A percentile compares a stretch with the other conserved stretches of the same genome.
Evolutionary conservation across 2,888 invertebrate species (phyloP).

Genomic region (Folsomia candida): DNA sequence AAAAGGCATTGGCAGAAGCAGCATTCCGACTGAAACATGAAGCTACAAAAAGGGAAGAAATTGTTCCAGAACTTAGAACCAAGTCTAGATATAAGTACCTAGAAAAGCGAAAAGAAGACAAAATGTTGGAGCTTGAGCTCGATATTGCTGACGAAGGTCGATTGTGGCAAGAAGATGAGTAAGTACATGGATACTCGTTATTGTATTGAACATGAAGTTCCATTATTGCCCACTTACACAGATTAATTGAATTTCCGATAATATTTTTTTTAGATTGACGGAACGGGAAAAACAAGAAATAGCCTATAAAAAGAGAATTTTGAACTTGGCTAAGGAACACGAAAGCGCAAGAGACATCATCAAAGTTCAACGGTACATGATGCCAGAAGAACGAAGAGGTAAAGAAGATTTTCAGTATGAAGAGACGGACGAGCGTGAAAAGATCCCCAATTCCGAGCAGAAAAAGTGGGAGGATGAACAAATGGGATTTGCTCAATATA

Average conservation of each 20-base stretch:
- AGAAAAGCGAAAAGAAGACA: constrained; percentile 93
- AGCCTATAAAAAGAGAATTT: constrained; percentile 83
- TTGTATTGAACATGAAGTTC: no score
- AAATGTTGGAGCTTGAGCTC: constrained; percentile 89
- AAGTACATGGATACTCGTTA: constrained; percentile 55
- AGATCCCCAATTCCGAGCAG: constrained; percentile 60
- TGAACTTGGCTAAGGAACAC: constrained; percentile 91
- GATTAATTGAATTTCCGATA: constrained; percentile 1
- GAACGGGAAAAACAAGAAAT: constrained; percentile 79
- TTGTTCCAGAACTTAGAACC: constrained; percentile 81
- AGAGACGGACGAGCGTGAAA: constrained; percentile 83
- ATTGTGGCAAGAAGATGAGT: constrained; percentile 84
- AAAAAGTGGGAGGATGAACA: constrained; percentile 98
- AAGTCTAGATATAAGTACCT: constrained; percentile 92
- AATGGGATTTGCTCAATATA: constrained; percentile 85
- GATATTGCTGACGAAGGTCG: constrained; percentile 95
- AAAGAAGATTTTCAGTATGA: constrained; percentile 54
- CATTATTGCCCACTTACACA: no score
- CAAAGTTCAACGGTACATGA: constrained; percentile 87
- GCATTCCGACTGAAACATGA: constrained; percentile 85
- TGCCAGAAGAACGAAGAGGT: constrained; percentile 69
- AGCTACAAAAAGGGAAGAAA: constrained; percentile 77
- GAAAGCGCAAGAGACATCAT: constrained; percentile 90
- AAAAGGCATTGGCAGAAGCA: constrained; percentile 72
- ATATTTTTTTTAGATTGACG: constrained; percentile 67